Base-by-base conservation (phyloP, 35 echinoderm and acorn worm species). In the Ptychodera flava region DNA sequence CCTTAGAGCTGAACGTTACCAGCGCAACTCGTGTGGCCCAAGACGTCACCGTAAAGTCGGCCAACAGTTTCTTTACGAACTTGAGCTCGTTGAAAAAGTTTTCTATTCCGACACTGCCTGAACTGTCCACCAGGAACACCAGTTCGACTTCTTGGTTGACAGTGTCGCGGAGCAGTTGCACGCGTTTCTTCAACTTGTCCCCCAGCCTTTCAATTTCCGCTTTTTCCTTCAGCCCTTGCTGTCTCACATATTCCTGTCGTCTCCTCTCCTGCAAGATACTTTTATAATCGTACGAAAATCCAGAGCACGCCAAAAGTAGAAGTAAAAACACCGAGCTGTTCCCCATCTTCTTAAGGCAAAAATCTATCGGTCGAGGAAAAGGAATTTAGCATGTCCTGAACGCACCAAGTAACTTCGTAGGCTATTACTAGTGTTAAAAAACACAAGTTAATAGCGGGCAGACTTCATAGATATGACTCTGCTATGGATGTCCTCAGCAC, bases 41-140 rank as follows among this genome's bases (percentile, higher is more conserved):
- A 0, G 85, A 37, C 0, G 95, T 90, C 27, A 94, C 95, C 14
- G 90, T 87, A 81, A 98, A 98, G 77, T 92, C 90, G 14, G 92
- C 92, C 33, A 94, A 77, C 2, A 94, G 78, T 36, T 98, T 94
- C 82, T 94, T 94, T 33, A 98, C 92, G 85, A 98, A 98, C 80
- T 98, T 98, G 15, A 98, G 81, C 79, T 98, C 95, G 82, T 98
- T 98, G 37, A 98, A 94, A 81, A 98, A 98, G 52, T 98, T 92
- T 81, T 87, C 88, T 31, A 87, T 88, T 30, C 95, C 95, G 35
- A 98, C 95, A 79, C 95, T 98, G 0, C 92, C 83, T 15, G 95
- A 98, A 76, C 95, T 98, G 32, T 98, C 95, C 10, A 98, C 95
- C 0, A 98, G 79, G 78, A 98, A 98, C 0, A 98, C 90, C 36